Conservation (phyloP, 2,113 vertebrate genomes). For the Desmodus rotundus region DNA sequence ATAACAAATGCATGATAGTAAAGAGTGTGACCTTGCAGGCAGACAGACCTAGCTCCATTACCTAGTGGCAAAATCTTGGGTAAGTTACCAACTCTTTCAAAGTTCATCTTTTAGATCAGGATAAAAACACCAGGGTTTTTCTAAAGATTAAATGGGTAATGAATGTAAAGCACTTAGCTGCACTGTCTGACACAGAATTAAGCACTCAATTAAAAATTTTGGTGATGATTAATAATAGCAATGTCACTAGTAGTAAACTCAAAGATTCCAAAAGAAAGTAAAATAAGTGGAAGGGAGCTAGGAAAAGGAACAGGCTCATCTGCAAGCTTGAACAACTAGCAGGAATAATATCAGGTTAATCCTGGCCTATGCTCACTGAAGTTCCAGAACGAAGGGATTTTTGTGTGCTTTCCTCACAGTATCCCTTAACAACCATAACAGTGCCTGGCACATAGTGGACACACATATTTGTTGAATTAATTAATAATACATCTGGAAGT, state of each 20-base stretch:
- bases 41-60: background rate
- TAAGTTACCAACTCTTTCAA: background rate
- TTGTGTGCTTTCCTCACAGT: background rate
- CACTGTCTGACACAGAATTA: background rate
- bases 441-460: background rate
- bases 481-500: background rate
- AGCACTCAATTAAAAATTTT: background rate
- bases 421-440: background rate
- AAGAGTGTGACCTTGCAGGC: background rate
- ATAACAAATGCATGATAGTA: background rate
- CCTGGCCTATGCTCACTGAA: background rate
- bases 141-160: background rate
- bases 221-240: background rate
- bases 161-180: background rate
- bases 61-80: background rate
- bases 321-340: background rate
- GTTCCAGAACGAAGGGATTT: background rate
- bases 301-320: background rate
- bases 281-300: background rate
- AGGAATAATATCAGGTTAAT: background rate
- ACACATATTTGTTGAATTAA: background rate
- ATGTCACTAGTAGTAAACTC: background rate
- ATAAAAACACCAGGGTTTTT: background rate
- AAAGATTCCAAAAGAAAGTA: background rate
- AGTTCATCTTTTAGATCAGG: constrained; percentile 5